Base-by-base conservation (phyloP, 2,888 invertebrate species). In the Rhamphomyia laevipes region DNA sequence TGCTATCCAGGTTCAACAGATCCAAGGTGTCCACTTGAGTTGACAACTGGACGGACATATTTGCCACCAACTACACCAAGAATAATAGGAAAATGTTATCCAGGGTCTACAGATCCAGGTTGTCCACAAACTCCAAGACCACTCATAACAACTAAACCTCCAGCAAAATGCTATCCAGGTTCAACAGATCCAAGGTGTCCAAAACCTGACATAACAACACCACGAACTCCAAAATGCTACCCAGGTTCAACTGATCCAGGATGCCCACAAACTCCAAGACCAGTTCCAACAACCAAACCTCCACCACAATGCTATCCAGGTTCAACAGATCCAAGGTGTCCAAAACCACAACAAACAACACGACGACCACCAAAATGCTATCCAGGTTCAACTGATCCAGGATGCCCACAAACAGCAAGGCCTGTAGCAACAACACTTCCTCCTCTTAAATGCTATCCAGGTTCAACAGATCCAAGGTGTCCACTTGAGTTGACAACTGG, bases 61-160 rank as follows among this genome's bases (percentile, higher is more conserved):
- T 21, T 21, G 21, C 23, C 23, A 12, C 1, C 18, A 6, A 33
- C 35, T 1, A 17, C 37, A 35, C 9, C 47, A 44, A 18, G 43
- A 44, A 30, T 49, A 15, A n/a, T 56, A 70, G 72, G 23, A 69
- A 71, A 54, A 67, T 75, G 54, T 70, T 74, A 53, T 53, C 70
- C 69, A 4, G 69, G 70, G 3, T 71, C 65, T 1, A 58, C 61
- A 2, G 62, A 73, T 59, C 58, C 66, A 21, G 55, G 66, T 43
- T 64, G 61, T 46, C 59, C 57, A 70, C 71, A 30, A 46, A 72
- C 27, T 37, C 18, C 23, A 27, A 4, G 23, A 9, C 23, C 23
- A 27, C 54, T n/a, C 50, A 48, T 31, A n/a, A 33, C 53, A 48
- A 59, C 54, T 43, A 49, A 56, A 16, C 31, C 56, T 33, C 44